Conservation (phyloP, 2,888 invertebrate species). For the Galerucella calmariensis region DNA sequence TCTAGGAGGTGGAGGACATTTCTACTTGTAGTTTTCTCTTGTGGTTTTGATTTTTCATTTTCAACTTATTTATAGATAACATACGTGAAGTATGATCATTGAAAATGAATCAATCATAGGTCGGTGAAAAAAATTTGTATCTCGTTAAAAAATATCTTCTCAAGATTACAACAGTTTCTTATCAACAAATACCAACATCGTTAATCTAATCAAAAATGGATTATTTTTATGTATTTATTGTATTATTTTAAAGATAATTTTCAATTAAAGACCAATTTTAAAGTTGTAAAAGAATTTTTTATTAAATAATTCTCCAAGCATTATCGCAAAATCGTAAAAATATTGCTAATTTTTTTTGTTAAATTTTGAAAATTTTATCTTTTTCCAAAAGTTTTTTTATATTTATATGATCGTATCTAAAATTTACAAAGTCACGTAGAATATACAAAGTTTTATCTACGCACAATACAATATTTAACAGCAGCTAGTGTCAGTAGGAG, state of each 20-base stretch:
- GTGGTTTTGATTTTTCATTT: too few species aligned
- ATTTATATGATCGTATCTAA: too few species aligned
- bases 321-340: background rate
- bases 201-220: constrained; percentile 16
- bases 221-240: constrained; percentile 22
- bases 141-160: constrained; percentile 7
- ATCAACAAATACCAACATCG: constrained; percentile 4
- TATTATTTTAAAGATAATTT: constrained; percentile 14
- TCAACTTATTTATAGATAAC: background rate
- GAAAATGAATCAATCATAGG: constrained; percentile 8
- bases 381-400: too few species aligned
- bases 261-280: constrained; percentile 21
- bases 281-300: background rate
- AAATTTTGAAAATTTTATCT: background rate
- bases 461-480: too few species aligned
- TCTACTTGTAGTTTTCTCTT: too few species aligned
- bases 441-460: too few species aligned
- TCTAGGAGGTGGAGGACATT: too few species aligned
- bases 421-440: too few species aligned
- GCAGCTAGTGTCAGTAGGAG: too few species aligned
- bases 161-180: constrained; percentile 23
- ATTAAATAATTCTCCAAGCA: background rate
- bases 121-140: constrained; percentile 12
- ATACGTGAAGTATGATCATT: background rate
- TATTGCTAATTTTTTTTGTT: background rate